Evolutionary conservation across 2,113 vertebrate species (phyloP).

Genomic region (Baryphthengus martii): DNA sequence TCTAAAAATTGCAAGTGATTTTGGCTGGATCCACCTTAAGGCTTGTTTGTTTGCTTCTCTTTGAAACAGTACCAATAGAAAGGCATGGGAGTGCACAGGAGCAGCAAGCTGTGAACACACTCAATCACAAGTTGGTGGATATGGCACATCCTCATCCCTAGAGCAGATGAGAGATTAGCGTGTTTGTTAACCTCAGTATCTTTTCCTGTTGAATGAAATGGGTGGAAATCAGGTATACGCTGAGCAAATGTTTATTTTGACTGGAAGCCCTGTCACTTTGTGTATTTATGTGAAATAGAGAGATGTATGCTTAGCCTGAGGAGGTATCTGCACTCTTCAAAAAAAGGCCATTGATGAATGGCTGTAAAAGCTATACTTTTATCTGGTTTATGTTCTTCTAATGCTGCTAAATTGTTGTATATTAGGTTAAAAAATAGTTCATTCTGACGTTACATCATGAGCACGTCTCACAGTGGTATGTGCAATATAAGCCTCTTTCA

Average conservation of each 20-base stretch:
- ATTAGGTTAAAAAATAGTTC: conserved; percentile 44
- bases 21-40: not conserved
- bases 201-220: conserved; percentile 46
- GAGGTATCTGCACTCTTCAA: conserved; percentile 59
- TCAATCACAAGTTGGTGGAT: conserved; percentile 1
- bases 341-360: conserved; percentile 46
- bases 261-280: conserved; percentile 52
- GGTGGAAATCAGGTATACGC: conserved; percentile 23
- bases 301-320: conserved; percentile 47
- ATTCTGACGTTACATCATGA: conserved; percentile 3
- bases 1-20: not conserved
- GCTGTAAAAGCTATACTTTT: conserved; percentile 41
- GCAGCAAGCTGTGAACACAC: not conserved
- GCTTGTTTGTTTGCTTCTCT: not conserved
- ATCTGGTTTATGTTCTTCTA: conserved; percentile 42
- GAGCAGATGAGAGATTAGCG: conserved; percentile 21
- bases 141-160: not conserved
- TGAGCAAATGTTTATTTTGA: conserved; percentile 61
- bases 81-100: not conserved
- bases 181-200: conserved; percentile 7
- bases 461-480: not conserved
- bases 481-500: conserved; percentile 5
- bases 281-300: conserved; percentile 56
- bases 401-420: conserved; percentile 21
- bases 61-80: not conserved